These are phyloP conservation scores for Amiota mariae DNA, from an alignment of 2,888 invertebrate genomes.

Conservation along the genomic window DNA sequence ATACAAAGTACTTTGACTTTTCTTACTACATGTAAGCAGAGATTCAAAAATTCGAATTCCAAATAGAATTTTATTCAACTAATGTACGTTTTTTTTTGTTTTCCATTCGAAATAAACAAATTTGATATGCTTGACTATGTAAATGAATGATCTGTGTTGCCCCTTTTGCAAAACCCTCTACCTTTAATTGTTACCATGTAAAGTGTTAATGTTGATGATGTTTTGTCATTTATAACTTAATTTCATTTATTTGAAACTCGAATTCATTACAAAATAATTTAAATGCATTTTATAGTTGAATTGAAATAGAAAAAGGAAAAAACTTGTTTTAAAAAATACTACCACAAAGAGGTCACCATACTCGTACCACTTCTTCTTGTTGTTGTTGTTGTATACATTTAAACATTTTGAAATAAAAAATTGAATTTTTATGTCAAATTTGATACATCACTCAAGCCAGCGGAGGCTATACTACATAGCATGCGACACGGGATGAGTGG, in stretches of 20 bases:
- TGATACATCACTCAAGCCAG: conserved; percentile 60
- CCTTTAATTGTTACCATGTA: too few relatives aligned
- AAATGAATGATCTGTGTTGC: too few relatives aligned
- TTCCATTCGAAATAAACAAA: too few relatives aligned
- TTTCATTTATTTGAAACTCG: conserved; percentile 52
- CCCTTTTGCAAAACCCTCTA: too few relatives aligned
- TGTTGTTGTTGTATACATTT: conserved; percentile 18
- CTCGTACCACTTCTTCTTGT: too few relatives aligned
- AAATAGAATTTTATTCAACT: too few relatives aligned
- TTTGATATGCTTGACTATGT: too few relatives aligned
- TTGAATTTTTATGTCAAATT: conserved; percentile 42
- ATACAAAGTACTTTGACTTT: too few relatives aligned
- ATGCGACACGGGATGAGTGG: conserved; percentile 35
- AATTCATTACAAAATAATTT: conserved; percentile 54
- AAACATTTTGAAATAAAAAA: conserved; percentile 38
- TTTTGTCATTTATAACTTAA: conserved; percentile 28
- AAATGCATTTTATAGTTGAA: conserved; percentile 52
- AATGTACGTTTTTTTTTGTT: too few relatives aligned
- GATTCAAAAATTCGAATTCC: too few relatives aligned
- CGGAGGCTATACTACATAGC: conserved; percentile 41
- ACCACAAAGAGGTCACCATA: too few relatives aligned
- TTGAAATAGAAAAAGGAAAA: conserved; percentile 29
- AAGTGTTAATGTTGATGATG: conserved; percentile 51
- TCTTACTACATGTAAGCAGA: too few relatives aligned
- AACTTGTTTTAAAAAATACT: conserved; percentile 49